phyloP scores from a whole-genome alignment of 2,797 vertebrate species.

The Lophius americanus region DNA sequence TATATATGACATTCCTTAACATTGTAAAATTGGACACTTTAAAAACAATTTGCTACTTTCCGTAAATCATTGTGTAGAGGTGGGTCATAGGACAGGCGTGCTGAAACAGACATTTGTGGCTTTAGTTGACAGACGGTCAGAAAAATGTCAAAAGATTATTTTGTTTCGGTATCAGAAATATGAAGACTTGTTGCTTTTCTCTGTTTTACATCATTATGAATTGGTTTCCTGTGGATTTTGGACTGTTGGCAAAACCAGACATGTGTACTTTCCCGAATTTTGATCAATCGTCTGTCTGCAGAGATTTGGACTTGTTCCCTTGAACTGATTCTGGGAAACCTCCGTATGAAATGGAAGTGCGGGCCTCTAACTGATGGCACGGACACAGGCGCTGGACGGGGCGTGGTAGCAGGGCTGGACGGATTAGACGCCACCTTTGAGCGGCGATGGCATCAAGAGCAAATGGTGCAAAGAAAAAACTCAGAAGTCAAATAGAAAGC shows the following conservation, averaged over 20 bases:
- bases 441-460: slow-evolving; percentile 31
- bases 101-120: no score
- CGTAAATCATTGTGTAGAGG: no score
- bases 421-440: slow-evolving; percentile 36
- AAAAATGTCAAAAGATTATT: neutral
- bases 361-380: slow-evolving; percentile 13
- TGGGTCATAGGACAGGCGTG: no score
- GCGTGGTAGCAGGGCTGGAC: neutral
- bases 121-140: no score
- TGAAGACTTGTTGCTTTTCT: neutral
- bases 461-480: slow-evolving; percentile 10
- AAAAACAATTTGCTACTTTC: no score
- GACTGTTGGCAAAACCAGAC: neutral
- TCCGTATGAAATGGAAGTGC: neutral
- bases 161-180: neutral
- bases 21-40: no score
- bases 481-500: slow-evolving; percentile 11
- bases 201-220: neutral
- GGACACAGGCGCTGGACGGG: neutral
- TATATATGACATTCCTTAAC: no score
- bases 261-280: neutral
- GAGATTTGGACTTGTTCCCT: slow-evolving; percentile 6
- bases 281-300: neutral
- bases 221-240: neutral
- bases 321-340: neutral